phyloP scores from a whole-genome alignment of 2,888 invertebrate genomes.

The Therioaphis trifolii region DNA sequence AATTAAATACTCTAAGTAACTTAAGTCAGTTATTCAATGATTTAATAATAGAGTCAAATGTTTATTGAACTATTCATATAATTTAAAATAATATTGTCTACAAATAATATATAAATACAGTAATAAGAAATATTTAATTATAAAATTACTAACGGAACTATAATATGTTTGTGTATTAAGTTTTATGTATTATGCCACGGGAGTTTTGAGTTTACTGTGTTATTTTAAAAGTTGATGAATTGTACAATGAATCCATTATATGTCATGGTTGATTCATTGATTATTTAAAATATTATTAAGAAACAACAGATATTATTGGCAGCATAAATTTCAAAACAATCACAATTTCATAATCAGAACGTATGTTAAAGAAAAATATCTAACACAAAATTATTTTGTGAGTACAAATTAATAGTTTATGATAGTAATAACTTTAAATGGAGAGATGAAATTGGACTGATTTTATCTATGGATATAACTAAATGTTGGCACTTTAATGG shows the following conservation, averaged over 20 bases:
- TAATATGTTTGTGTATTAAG: neutral
- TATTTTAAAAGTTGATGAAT: neutral
- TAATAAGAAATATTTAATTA: neutral
- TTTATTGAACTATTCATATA: neutral
- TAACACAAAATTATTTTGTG: neutral
- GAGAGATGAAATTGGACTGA: neutral
- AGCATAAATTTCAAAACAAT: slow-evolving; percentile 51
- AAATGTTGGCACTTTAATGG: slow-evolving; percentile 32
- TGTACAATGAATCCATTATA: neutral
- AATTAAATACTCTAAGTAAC: neutral
- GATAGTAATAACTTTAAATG: neutral
- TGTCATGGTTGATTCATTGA: neutral
- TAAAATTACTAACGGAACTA: neutral
- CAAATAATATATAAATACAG: neutral
- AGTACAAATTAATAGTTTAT: neutral
- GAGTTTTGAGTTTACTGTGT: slow-evolving; percentile 11
- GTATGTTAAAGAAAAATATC: slow-evolving; percentile 8
- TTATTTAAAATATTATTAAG: slow-evolving; percentile 20
- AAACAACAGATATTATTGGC: slow-evolving; percentile 38
- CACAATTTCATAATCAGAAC: slow-evolving; percentile 30
- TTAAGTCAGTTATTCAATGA: neutral
- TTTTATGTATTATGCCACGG: neutral
- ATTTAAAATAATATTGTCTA: neutral
- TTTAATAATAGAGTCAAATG: neutral
- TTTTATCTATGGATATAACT: slow-evolving; percentile 13